phyloP scores from a whole-genome alignment of 2,888 invertebrate genomes.

The Acleris cristana region DNA sequence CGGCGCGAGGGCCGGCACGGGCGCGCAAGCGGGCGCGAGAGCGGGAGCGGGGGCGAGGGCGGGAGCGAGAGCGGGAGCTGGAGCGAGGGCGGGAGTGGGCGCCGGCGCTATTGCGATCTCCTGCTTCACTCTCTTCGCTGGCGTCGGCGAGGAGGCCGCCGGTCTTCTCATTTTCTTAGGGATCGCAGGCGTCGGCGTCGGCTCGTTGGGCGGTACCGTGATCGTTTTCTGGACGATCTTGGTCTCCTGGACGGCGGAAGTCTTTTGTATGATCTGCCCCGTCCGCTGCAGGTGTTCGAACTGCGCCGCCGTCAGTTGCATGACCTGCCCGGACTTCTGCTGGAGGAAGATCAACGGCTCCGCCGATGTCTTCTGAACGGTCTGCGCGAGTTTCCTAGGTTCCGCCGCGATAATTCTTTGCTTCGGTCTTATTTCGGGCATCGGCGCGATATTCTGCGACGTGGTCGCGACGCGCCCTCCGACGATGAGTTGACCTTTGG shows the following conservation, averaged over 20 bases:
- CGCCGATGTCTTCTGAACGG: constrained; percentile 64
- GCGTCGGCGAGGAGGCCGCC: constrained; percentile 55
- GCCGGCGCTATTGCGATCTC: constrained; percentile 64
- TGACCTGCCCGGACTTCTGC: constrained; percentile 77
- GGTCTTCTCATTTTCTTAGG: constrained; percentile 64
- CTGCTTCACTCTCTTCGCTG: constrained; percentile 64
- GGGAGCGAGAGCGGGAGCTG: constrained; percentile 46
- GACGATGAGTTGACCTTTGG: constrained; percentile 82
- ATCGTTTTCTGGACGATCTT: constrained; percentile 67
- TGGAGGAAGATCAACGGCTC: constrained; percentile 75
- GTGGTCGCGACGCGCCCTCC: constrained; percentile 76
- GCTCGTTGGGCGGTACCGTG: constrained; percentile 56
- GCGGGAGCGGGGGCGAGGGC: constrained; percentile 52
- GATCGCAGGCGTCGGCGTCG: constrained; percentile 49
- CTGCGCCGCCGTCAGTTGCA: constrained; percentile 78
- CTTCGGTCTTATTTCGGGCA: constrained; percentile 71
- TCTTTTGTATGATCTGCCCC: constrained; percentile 74
- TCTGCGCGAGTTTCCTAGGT: constrained; percentile 67
- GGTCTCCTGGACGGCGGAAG: constrained; percentile 58
- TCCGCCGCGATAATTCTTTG: constrained; percentile 65
- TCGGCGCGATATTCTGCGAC: constrained; percentile 74
- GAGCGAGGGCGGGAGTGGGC: constrained; percentile 43
- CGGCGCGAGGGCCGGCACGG: constrained; percentile 43
- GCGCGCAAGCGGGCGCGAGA: constrained; percentile 43
- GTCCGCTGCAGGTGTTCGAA: constrained; percentile 78